Evolutionary conservation across 2,888 invertebrate species (phyloP).

Genomic region (Caenorhabditis doughertyi): DNA sequence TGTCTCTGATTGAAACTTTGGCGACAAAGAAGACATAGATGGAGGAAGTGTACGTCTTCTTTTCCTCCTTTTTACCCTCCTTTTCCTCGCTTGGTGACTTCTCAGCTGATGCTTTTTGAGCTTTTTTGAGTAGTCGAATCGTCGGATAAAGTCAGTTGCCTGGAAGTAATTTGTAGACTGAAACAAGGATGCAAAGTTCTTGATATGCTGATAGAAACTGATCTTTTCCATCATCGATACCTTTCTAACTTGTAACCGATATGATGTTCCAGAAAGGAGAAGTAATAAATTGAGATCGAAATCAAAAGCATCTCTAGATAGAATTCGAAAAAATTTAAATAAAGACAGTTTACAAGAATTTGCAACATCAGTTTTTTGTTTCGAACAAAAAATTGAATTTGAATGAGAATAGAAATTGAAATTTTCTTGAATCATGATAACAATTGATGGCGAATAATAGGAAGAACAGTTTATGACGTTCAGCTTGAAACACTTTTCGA

Average conservation of each 20-base stretch:
- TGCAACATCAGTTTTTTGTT: no score
- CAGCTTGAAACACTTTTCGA: constrained; percentile 16
- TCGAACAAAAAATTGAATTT: no score
- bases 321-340: no score
- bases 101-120: constrained; percentile 47
- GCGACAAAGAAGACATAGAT: constrained; percentile 30
- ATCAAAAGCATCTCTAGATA: no score
- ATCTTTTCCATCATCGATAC: no score
- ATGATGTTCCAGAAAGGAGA: no score
- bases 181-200: background rate
- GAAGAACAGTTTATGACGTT: constrained; percentile 32
- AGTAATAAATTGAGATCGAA: no score
- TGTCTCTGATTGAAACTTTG: constrained; percentile 58
- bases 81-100: constrained; percentile 22
- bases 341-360: no score
- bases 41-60: constrained; percentile 49
- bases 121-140: constrained; percentile 14
- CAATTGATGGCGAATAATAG: background rate
- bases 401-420: background rate
- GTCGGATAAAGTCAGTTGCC: constrained; percentile 21
- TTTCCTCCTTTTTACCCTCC: constrained; percentile 14
- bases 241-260: no score
- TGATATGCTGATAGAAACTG: background rate
- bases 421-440: background rate
- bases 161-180: constrained; percentile 12